Evolutionary conservation across 2,888 invertebrate genomes (phyloP).

Genomic region (Eristalis pertinax): DNA sequence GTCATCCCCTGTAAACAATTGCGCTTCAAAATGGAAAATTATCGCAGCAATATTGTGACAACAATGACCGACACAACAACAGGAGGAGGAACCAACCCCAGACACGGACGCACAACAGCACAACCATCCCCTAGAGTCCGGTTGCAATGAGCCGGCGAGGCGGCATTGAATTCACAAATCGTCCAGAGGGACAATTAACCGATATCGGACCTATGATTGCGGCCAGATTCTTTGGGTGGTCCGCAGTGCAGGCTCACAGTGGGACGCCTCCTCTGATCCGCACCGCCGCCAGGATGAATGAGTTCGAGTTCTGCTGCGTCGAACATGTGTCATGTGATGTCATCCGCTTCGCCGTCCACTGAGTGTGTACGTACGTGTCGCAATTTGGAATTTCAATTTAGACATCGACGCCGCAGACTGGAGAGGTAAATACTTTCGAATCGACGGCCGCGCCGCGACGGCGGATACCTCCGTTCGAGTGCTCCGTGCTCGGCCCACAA

Average conservation of each 20-base stretch:
- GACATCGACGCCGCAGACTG: conserved; percentile 56
- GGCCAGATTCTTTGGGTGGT: conserved; percentile 69
- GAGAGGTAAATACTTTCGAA: conserved; percentile 33
- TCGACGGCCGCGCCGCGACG: neutral
- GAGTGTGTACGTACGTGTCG: neutral
- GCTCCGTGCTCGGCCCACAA: conserved; percentile 10
- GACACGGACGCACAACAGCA: conserved; percentile 19
- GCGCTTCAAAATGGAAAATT: conserved; percentile 46
- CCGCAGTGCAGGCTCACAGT: conserved; percentile 59
- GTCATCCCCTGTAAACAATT: conserved; percentile 48
- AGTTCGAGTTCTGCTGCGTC: conserved; percentile 44
- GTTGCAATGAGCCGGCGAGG: conserved; percentile 6
- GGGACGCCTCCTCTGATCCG: conserved; percentile 51
- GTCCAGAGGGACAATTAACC: conserved; percentile 56
- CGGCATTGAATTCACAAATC: conserved; percentile 59
- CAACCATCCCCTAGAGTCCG: conserved; percentile 41
- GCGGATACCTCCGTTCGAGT: conserved; percentile 12
- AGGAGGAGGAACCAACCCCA: conserved; percentile 55
- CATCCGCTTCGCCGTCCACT: neutral
- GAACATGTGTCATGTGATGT: conserved; percentile 54
- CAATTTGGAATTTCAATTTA: conserved; percentile 40
- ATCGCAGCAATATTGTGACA: conserved; percentile 69
- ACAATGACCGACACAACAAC: conserved; percentile 63
- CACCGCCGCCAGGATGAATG: conserved; percentile 62
- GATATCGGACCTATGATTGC: conserved; percentile 55